Conservation (phyloP, 2,888 invertebrate genomes). For the Caenorhabditis macrosperma region DNA sequence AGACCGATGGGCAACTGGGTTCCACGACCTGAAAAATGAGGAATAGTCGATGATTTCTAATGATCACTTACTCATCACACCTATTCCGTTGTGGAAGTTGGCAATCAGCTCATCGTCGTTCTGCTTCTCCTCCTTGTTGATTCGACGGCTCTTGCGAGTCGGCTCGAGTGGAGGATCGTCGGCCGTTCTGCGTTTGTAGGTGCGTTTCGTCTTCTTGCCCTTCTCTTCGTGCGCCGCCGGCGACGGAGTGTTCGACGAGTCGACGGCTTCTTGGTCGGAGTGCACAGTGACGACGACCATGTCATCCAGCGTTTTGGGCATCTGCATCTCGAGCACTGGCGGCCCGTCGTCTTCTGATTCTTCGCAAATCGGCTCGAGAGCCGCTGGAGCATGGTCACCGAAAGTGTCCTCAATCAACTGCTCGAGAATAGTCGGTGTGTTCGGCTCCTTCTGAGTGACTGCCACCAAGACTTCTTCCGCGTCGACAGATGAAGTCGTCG, state of each 20-base stretch:
- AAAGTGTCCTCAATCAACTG: no score
- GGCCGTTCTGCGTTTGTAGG: no score
- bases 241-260: no score
- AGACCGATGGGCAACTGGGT: conserved; percentile 18
- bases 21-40: conserved; percentile 23
- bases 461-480: no score
- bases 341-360: not conserved
- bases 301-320: not conserved
- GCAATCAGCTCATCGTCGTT: not conserved
- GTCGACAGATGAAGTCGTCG: no score
- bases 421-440: no score
- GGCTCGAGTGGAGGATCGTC: no score
- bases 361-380: not conserved
- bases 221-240: not conserved
- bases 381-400: not conserved
- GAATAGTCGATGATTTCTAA: no score
- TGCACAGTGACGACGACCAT: not conserved
- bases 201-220: not conserved
- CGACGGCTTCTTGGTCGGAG: no score
- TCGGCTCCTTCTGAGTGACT: no score
- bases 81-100: not conserved
- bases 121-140: not conserved
- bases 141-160: not conserved
- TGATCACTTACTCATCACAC: conserved; percentile 7
- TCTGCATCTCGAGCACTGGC: not conserved